phyloP scores from a whole-genome alignment of 1,140 invertebrate genomes.

The Ceratoteleas bidentatus region DNA sequence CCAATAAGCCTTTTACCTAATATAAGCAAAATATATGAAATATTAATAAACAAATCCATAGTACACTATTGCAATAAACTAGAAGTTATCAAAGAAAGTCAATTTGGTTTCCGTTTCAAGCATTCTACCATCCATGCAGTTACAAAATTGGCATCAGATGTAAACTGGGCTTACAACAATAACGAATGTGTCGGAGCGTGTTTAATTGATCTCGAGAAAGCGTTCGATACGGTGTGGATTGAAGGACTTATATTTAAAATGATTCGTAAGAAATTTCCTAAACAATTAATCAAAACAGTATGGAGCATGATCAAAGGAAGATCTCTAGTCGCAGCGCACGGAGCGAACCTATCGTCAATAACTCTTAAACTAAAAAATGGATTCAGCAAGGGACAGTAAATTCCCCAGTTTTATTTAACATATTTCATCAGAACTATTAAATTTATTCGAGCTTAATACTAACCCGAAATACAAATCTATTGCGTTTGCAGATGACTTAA shows the following conservation, averaged over 20 bases:
- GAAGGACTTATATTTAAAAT: constrained; percentile 10
- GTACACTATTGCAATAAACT: constrained; percentile 7
- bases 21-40: not conserved
- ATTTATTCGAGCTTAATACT: no score
- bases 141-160: constrained; percentile 18
- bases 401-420: constrained; percentile 39
- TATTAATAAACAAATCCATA: not conserved
- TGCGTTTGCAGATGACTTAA: no score
- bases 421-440: constrained; percentile 11
- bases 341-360: not conserved
- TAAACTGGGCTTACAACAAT: constrained; percentile 3
- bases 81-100: constrained; percentile 28
- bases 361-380: constrained; percentile 7
- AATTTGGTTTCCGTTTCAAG: constrained; percentile 55
- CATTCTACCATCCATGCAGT: constrained; percentile 1
- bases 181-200: constrained; percentile 16
- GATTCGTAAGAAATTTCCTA: not conserved
- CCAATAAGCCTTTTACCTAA: constrained; percentile 48
- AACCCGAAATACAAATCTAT: no score
- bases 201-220: constrained; percentile 30
- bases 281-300: constrained; percentile 17
- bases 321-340: constrained; percentile 1
- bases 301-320: constrained; percentile 13
- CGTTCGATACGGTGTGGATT: constrained; percentile 7
- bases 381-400: constrained; percentile 41